These are phyloP conservation scores for Taphrorychus bicolor DNA, from an alignment of 2,888 invertebrate species.

Conservation along the genomic window DNA sequence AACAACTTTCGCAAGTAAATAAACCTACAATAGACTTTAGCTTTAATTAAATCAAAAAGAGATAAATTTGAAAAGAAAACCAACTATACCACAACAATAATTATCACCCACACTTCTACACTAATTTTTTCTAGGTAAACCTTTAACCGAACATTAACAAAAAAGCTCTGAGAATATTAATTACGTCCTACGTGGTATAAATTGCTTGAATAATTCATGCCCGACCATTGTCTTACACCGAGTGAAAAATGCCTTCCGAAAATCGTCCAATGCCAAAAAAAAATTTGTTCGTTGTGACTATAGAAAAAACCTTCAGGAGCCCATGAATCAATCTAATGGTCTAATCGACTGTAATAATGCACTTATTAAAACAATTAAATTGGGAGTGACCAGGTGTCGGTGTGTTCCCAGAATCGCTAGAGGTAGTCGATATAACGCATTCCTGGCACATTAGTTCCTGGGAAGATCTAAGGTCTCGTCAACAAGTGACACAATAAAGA, in stretches of 20 bases:
- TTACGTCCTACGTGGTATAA: slow-evolving; percentile 23
- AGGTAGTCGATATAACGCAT: background rate
- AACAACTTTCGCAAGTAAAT: too few relatives aligned
- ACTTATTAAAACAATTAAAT: slow-evolving; percentile 7
- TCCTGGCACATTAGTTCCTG: slow-evolving; percentile 17
- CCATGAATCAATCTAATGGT: too few relatives aligned
- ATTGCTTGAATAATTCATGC: slow-evolving; percentile 24
- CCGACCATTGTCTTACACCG: slow-evolving; percentile 12
- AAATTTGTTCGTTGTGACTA: background rate
- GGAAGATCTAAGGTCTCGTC: slow-evolving; percentile 6
- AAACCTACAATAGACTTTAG: too few relatives aligned
- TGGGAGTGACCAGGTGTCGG: slow-evolving; percentile 5
- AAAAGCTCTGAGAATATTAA: slow-evolving; percentile 9
- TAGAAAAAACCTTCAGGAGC: background rate
- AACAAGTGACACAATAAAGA: slow-evolving; percentile 2
- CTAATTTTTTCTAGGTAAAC: background rate
- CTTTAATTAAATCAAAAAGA: too few relatives aligned
- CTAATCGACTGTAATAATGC: too few relatives aligned
- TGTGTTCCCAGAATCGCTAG: background rate
- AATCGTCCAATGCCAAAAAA: slow-evolving; percentile 13
- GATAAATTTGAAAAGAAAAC: too few relatives aligned
- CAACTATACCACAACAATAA: too few relatives aligned
- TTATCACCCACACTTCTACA: background rate
- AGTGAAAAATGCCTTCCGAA: slow-evolving; percentile 25
- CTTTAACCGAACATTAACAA: background rate